These are phyloP conservation scores for Otocyon megalotis DNA, from an alignment of 2,113 vertebrate genomes.

Conservation along the genomic window DNA sequence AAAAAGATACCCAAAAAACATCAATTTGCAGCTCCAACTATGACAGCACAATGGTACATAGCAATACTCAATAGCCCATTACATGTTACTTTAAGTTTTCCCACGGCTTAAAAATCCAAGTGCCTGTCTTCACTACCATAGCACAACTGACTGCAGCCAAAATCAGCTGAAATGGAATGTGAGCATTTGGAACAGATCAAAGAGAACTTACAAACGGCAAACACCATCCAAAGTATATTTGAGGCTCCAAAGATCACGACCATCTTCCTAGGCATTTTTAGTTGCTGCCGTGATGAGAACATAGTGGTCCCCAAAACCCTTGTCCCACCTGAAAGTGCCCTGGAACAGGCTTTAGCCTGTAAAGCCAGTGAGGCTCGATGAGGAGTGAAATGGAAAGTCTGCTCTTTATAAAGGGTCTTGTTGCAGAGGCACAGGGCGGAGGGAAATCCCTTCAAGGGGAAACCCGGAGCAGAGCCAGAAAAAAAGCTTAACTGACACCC, in stretches of 20 bases:
- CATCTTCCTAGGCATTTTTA: constrained; percentile 64
- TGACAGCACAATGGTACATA: neutral
- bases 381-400: constrained; percentile 75
- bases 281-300: constrained; percentile 51
- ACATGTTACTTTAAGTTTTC: neutral
- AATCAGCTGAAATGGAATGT: neutral
- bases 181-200: constrained; percentile 45
- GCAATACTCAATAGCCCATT: neutral
- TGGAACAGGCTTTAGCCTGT: constrained; percentile 33
- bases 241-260: constrained; percentile 27
- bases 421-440: constrained; percentile 71
- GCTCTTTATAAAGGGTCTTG: constrained; percentile 81
- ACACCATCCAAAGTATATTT: constrained; percentile 69
- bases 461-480: constrained; percentile 78
- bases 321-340: constrained; percentile 24
- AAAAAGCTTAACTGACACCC: constrained; percentile 72
- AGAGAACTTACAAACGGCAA: constrained; percentile 76
- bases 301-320: neutral
- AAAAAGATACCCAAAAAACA: neutral
- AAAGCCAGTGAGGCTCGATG: constrained; percentile 57
- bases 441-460: constrained; percentile 85
- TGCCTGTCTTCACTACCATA: neutral
- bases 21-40: neutral
- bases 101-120: neutral
- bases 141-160: constrained; percentile 27